Evolutionary conservation across 2,797 vertebrate genomes (phyloP), one percentile per base, ranked within the genome.

Genomic region (Parotocinclus haroldoi): DNA sequence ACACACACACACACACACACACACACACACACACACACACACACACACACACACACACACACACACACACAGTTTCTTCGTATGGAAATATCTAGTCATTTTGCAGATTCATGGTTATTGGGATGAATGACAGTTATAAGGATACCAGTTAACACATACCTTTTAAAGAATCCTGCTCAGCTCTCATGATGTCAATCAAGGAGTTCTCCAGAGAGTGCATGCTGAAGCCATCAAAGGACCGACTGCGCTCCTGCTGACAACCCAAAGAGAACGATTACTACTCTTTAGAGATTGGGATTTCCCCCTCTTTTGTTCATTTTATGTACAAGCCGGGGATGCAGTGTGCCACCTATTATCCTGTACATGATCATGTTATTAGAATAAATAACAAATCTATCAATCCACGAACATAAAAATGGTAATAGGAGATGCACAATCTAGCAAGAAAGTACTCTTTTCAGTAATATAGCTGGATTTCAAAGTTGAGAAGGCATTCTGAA

Each of bases 151-250:
- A 51, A 17, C 66, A 87, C 81, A 75, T 94, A 99, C 97, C 97
- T 98, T 99, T 99, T 85, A 99, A 90, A 73, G 96, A 96, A 90
- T 99, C 97, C 83, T 96, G 98, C 87, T 99, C 97, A 83, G 97
- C 96, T 90, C 96, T 95, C 96, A 99, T 99, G 88, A 99, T 99
- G 91, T 99, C 97, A 87, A 98, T 98, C 87, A 99, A 90, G 7
- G 96, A 98, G 86, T 93, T 98, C 93, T 99, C 96, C 89, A 99
- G 88, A 81, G 97, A 99, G 80, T 98, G 96, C 96, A 98, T 98
- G 83, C 94, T 92, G 83, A 92, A 92, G 75, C 89, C 87, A 85
- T 92, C 97, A 88, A 98, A 98, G 75, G 96, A 93, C 84, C 96
- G 91, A 73, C 94, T 93, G 80, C 96, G 94, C 82, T 99, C 96